Evolutionary conservation across 2,888 invertebrate species (phyloP).

Genomic region (Busseola fusca): DNA sequence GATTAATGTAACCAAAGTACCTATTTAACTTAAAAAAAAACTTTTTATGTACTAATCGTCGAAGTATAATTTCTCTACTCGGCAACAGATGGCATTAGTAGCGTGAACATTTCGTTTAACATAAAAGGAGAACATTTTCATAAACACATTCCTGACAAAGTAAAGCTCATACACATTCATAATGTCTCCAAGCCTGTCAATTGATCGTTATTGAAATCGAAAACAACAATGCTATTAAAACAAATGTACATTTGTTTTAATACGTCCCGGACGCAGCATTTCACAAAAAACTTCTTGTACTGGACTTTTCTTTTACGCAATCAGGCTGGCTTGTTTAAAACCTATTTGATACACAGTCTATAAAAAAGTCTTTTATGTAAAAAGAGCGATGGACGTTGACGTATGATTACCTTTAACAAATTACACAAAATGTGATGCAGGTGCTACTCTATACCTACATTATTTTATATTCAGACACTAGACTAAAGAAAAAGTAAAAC

Average conservation of each 20-base stretch:
- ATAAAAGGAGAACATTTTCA: not conserved
- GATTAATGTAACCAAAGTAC: too few relatives aligned
- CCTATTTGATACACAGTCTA: constrained; percentile 25
- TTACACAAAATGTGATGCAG: constrained; percentile 53
- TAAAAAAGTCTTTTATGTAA: constrained; percentile 11
- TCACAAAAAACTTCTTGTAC: not conserved
- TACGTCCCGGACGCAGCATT: not conserved
- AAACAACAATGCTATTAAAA: not conserved
- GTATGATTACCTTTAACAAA: constrained; percentile 45
- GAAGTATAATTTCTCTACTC: constrained; percentile 29
- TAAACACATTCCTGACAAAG: not conserved
- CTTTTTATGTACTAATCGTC: not conserved
- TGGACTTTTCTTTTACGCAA: constrained; percentile 5
- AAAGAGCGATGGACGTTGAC: constrained; percentile 38
- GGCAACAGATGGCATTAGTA: constrained; percentile 42
- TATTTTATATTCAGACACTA: constrained; percentile 34
- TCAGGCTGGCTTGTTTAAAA: constrained; percentile 22
- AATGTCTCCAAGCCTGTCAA: not conserved
- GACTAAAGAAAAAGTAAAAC: constrained; percentile 42
- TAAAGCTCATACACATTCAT: not conserved
- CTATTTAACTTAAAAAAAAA: not conserved
- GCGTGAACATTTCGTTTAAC: not conserved
- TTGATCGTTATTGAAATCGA: not conserved
- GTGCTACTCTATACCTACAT: constrained; percentile 35
- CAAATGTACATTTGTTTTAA: not conserved